A percentile compares a stretch with the other conserved stretches of the same genome.
Conservation (phyloP, 2,888 invertebrate species). For the Tiphia femorata region DNA sequence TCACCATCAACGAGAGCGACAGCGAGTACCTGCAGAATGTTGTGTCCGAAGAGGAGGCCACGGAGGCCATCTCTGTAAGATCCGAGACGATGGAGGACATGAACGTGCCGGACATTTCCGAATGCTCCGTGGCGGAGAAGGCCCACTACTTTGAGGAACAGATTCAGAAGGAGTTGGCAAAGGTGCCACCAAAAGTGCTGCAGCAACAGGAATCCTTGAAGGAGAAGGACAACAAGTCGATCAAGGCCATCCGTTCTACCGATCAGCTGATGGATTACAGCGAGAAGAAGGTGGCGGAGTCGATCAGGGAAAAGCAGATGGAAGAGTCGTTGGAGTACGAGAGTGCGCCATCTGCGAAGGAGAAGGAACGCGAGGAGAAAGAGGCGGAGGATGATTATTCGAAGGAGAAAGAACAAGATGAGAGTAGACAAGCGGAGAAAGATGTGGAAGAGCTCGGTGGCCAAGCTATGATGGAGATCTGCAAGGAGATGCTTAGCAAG, state of each 20-base stretch:
- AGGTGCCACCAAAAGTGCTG: slow-evolving; percentile 35
- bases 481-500: slow-evolving; percentile 22
- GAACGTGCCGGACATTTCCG: slow-evolving; percentile 70
- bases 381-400: not conserved
- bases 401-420: not conserved
- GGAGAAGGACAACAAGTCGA: slow-evolving; percentile 35
- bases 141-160: slow-evolving; percentile 75
- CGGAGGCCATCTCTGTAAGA: slow-evolving; percentile 48
- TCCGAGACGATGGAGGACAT: slow-evolving; percentile 59
- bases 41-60: slow-evolving; percentile 48
- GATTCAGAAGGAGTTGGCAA: slow-evolving; percentile 72
- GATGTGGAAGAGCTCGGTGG: not conserved
- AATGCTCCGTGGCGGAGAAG: slow-evolving; percentile 71
- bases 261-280: not conserved
- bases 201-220: slow-evolving; percentile 38
- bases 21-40: slow-evolving; percentile 60
- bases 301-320: slow-evolving; percentile 14
- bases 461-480: slow-evolving; percentile 11
- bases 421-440: not conserved
- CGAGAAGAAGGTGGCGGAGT: slow-evolving; percentile 16
- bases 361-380: slow-evolving; percentile 1
- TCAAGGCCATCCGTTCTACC: not conserved
- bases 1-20: slow-evolving; percentile 63
- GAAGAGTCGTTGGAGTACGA: slow-evolving; percentile 8
- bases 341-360: not conserved